Conservation (phyloP, 2,888 invertebrate genomes). For the Miltochrista miniata region DNA sequence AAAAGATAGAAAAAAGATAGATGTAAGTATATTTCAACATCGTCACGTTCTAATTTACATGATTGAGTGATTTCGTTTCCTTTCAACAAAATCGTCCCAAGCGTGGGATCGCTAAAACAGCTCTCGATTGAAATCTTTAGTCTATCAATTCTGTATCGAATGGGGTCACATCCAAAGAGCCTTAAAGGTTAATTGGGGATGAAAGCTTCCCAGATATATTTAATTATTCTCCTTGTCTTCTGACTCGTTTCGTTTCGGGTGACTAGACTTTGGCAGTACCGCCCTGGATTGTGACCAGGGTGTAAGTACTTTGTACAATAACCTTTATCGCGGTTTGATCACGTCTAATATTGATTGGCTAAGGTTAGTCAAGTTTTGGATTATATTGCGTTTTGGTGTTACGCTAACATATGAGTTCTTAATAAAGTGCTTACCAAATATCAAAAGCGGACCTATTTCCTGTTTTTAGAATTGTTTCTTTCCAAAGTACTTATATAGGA, state of each 20-base stretch:
- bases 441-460: no score
- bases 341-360: background rate
- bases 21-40: background rate
- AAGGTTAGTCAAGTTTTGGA: no score
- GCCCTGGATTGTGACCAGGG: background rate
- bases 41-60: background rate
- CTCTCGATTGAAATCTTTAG: background rate
- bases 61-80: background rate
- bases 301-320: background rate
- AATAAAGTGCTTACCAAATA: no score
- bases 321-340: background rate
- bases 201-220: constrained; percentile 2
- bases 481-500: no score
- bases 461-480: no score
- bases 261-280: background rate
- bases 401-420: no score
- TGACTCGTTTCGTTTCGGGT: background rate
- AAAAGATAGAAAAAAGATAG: no score
- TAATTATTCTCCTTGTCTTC: background rate
- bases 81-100: background rate
- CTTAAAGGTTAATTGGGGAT: background rate
- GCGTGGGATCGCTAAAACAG: background rate
- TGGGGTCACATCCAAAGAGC: background rate
- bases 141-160: constrained; percentile 1
- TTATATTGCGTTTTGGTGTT: background rate